phyloP scores from a whole-genome alignment of 2,113 vertebrate genomes.

The Scytalopus superciliaris region DNA sequence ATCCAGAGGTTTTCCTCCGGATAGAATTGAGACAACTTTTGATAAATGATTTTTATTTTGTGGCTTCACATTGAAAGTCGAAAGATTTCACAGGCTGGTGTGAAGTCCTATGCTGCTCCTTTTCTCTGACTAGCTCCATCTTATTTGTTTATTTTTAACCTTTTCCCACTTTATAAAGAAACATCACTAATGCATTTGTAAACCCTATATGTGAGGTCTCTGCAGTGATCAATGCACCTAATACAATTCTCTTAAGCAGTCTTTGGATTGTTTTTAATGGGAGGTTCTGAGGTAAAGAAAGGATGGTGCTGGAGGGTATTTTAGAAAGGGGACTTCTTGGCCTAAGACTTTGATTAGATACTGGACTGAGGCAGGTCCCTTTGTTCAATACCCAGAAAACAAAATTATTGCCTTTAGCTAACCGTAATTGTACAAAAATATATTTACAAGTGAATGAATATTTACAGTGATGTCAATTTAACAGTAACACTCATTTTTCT shows the following conservation, averaged over 20 bases:
- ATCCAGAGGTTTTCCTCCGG: not conserved
- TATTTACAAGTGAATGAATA: not conserved
- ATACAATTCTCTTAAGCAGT: not conserved
- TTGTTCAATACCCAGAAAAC: not conserved
- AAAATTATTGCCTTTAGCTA: not conserved
- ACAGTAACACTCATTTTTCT: not conserved
- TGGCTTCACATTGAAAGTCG: not conserved
- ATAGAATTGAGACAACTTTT: not conserved
- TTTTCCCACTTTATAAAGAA: not conserved
- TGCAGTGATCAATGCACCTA: not conserved
- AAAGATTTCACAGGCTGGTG: not conserved
- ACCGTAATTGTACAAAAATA: not conserved
- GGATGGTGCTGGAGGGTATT: not conserved
- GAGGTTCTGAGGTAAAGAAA: not conserved
- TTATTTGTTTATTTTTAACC: not conserved
- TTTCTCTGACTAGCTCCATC: not conserved
- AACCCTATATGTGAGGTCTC: not conserved
- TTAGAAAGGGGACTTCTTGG: not conserved
- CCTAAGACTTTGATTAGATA: not conserved
- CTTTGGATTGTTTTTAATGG: not conserved
- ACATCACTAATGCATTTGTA: not conserved
- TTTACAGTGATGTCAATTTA: conserved; percentile 15
- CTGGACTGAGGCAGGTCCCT: not conserved
- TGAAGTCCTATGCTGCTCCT: not conserved
- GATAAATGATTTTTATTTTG: not conserved